Evolutionary conservation across 2,113 vertebrate genomes (phyloP).

Genomic region (Tachysurus vachellii): DNA sequence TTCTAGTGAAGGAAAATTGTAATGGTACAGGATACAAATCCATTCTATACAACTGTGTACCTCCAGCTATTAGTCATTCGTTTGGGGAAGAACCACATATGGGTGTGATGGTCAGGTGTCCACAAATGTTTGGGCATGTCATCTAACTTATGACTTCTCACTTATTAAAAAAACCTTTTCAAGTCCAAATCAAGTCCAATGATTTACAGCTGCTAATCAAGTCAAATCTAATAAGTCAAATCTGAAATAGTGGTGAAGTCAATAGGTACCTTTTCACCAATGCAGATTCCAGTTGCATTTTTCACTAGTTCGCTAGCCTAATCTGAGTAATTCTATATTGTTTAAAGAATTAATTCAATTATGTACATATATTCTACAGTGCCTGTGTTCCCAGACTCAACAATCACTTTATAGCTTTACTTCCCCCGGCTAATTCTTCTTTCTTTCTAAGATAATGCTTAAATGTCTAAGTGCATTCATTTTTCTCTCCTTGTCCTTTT

Average conservation of each 20-base stretch:
- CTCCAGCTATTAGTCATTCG: background rate
- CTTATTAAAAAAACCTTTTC: background rate
- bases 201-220: background rate
- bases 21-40: background rate
- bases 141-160: background rate
- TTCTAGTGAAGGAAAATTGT: background rate
- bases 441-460: background rate
- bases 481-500: conserved; percentile 27
- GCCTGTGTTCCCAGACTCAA: background rate
- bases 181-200: background rate
- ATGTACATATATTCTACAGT: background rate
- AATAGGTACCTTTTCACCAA: background rate
- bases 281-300: background rate
- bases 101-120: background rate
- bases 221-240: background rate
- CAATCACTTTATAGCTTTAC: background rate
- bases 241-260: background rate
- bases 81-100: background rate
- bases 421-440: background rate
- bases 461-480: background rate
- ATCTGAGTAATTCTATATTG: background rate
- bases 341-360: background rate
- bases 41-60: background rate
- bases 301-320: too few species aligned
- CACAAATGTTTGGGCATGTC: background rate